A percentile compares a stretch with the other conserved stretches of the same genome.
These are phyloP conservation scores for Acanthosoma haemorrhoidale DNA, from an alignment of 2,888 invertebrate species.

Conservation along the genomic window DNA sequence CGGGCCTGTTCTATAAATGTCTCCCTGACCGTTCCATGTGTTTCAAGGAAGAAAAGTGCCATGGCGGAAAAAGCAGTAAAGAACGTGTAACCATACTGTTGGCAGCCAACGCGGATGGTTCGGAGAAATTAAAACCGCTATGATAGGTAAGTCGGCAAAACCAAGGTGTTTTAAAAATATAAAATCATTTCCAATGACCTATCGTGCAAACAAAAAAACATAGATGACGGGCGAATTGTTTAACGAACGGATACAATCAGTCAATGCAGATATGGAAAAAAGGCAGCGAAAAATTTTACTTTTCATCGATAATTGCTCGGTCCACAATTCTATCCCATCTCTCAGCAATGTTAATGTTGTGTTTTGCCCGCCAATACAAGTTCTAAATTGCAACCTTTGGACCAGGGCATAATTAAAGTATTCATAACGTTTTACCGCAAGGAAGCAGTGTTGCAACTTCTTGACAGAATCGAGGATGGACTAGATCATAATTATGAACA, in stretches of 20 bases:
- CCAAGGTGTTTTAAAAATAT: constrained; percentile 28
- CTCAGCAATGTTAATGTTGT: no score
- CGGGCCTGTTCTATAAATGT: constrained; percentile 41
- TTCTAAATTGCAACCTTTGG: constrained; percentile 32
- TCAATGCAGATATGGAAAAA: constrained; percentile 13
- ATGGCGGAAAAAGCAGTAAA: constrained; percentile 45
- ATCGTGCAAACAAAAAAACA: constrained; percentile 28
- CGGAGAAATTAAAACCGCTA: constrained; percentile 30
- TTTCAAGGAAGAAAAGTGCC: constrained; percentile 43
- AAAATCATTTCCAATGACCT: constrained; percentile 26
- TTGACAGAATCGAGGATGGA: constrained; percentile 10
- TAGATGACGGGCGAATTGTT: constrained; percentile 31
- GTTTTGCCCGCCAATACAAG: constrained; percentile 25
- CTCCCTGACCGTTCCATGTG: constrained; percentile 42
- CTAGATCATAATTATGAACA: not conserved
- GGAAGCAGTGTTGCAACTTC: no score
- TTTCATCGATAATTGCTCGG: constrained; percentile 30
- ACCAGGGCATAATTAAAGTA: constrained; percentile 39
- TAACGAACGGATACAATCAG: constrained; percentile 18
- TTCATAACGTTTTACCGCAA: no score
- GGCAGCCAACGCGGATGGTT: constrained; percentile 27
- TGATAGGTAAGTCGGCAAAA: constrained; percentile 28
- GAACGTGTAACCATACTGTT: constrained; percentile 35
- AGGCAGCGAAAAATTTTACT: constrained; percentile 18
- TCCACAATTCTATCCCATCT: constrained; percentile 24